These are phyloP conservation scores for Penelope pileata DNA, from an alignment of 2,113 vertebrate species.

Conservation along the genomic window DNA sequence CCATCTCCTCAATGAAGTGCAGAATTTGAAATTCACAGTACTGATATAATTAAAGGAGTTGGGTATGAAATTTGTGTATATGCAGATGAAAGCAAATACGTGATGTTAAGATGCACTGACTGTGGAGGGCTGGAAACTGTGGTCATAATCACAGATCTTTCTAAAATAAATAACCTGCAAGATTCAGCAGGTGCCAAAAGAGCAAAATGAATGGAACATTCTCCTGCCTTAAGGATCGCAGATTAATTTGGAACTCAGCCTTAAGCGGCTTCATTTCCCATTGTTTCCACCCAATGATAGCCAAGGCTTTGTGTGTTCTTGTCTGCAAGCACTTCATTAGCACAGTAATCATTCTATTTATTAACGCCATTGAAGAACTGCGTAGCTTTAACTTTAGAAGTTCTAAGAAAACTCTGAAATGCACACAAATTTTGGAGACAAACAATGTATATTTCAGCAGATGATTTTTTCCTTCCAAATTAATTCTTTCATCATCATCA, in stretches of 20 bases:
- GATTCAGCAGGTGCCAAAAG: not conserved
- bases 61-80: rapidly evolving
- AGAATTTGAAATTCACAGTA: not conserved
- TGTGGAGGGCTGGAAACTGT: not conserved
- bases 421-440: not conserved
- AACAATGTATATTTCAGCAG: not conserved
- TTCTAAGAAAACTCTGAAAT: not conserved
- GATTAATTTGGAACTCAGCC: not conserved
- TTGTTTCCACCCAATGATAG: not conserved
- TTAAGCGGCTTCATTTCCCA: not conserved
- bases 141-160: not conserved
- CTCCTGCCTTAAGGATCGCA: not conserved
- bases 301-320: not conserved
- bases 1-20: not conserved
- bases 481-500: not conserved
- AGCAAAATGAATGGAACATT: not conserved
- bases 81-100: not conserved
- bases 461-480: not conserved
- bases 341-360: not conserved
- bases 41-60: not conserved
- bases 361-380: not conserved
- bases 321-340: conserved; percentile 5
- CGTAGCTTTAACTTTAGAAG: not conserved
- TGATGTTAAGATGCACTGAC: not conserved
- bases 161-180: not conserved